These are phyloP conservation scores for Campoplex capitator DNA, from an alignment of 2,888 invertebrate species.

Conservation along the genomic window DNA sequence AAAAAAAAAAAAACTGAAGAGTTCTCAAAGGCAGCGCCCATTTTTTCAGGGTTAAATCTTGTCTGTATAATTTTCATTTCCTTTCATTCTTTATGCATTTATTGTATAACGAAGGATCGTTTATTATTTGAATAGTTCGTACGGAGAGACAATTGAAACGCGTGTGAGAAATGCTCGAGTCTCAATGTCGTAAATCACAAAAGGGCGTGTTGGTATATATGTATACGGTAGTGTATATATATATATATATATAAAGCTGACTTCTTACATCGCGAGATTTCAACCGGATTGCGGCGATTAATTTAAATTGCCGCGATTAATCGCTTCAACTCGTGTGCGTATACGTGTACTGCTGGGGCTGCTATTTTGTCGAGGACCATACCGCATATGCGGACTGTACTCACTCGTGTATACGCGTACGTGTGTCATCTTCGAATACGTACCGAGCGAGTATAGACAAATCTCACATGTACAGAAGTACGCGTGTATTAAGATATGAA, in stretches of 20 bases:
- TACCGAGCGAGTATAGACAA: not conserved
- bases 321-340: slow-evolving; percentile 50
- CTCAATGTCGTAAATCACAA: slow-evolving; percentile 62
- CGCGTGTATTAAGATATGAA: not conserved
- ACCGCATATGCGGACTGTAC: not conserved
- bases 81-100: not conserved
- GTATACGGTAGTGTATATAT: not conserved
- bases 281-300: slow-evolving; percentile 69
- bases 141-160: slow-evolving; percentile 24
- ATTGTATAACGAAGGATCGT: not conserved
- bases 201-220: slow-evolving; percentile 24
- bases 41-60: not conserved
- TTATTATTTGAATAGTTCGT: not conserved
- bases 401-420: slow-evolving; percentile 5
- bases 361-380: slow-evolving; percentile 34
- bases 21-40: not conserved
- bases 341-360: slow-evolving; percentile 18
- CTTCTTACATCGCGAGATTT: slow-evolving; percentile 63
- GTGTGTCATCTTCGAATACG: not conserved
- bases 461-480: slow-evolving; percentile 9
- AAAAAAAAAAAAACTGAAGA: not conserved
- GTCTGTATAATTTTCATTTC: not conserved
- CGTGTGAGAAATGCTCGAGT: slow-evolving; percentile 26
- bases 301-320: slow-evolving; percentile 68
- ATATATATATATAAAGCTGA: slow-evolving; percentile 7